Percentiles rank a stretch among this genome's conserved stretches.
Evolutionary conservation across 1,140 invertebrate species (phyloP).

Genomic region (Drosophila nebulosa): DNA sequence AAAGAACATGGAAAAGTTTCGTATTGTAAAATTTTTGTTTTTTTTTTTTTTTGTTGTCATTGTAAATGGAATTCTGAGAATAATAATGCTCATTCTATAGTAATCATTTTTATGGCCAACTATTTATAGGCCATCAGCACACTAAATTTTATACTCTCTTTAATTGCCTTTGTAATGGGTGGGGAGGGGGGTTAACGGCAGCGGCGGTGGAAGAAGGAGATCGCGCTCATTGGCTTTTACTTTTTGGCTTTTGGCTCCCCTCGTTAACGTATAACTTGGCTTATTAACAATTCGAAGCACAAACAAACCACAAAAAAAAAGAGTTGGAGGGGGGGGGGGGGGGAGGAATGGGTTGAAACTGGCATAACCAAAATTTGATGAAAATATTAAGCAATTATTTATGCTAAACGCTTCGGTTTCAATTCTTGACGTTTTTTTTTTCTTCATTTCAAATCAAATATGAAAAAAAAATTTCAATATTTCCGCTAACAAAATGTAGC

Average conservation of each 20-base stretch:
- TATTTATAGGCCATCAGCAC: slow-evolving; percentile 21
- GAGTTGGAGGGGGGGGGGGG: too few relatives aligned
- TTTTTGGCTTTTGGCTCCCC: slow-evolving; percentile 41
- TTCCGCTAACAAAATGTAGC: slow-evolving; percentile 23
- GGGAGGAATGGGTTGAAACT: slow-evolving; percentile 2
- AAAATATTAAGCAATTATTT: slow-evolving; percentile 53
- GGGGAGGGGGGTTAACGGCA: too few relatives aligned
- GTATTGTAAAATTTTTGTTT: background rate
- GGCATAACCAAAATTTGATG: slow-evolving; percentile 44
- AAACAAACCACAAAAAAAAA: slow-evolving; percentile 20
- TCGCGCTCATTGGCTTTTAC: slow-evolving; percentile 51
- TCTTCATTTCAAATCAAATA: slow-evolving; percentile 8
- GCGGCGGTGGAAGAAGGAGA: background rate
- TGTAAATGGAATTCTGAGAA: slow-evolving; percentile 51
- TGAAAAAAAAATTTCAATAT: slow-evolving; percentile 27
- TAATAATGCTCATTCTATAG: background rate
- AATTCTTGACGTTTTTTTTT: slow-evolving; percentile 18
- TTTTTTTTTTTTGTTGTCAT: too few relatives aligned
- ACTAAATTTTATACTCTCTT: background rate
- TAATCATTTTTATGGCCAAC: slow-evolving; percentile 4
- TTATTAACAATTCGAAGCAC: slow-evolving; percentile 59
- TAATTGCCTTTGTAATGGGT: slow-evolving; percentile 25
- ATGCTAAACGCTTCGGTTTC: slow-evolving; percentile 56
- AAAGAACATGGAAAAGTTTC: slow-evolving; percentile 4
- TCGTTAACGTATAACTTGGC: slow-evolving; percentile 62